Conservation (phyloP, 2,113 vertebrate genomes). For the Eretmochelys imbricata region DNA sequence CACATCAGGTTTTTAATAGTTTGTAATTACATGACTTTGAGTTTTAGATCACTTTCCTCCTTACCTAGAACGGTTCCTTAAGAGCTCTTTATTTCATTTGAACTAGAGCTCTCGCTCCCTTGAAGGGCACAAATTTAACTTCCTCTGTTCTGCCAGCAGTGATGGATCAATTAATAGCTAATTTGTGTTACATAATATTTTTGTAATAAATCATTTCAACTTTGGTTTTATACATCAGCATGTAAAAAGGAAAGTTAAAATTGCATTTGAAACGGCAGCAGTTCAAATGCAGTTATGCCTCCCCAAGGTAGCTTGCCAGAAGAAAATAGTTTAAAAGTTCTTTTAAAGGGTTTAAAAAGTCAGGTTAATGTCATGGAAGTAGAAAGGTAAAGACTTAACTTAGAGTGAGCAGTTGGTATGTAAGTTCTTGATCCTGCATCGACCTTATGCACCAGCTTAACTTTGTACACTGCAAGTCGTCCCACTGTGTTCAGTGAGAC, state of each 20-base stretch:
- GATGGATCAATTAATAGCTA: slow-evolving; percentile 77
- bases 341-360: slow-evolving; percentile 77
- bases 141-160: slow-evolving; percentile 50
- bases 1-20: slow-evolving; percentile 39
- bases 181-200: slow-evolving; percentile 77
- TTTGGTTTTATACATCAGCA: slow-evolving; percentile 45
- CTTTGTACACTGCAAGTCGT: not conserved
- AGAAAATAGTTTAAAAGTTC: slow-evolving; percentile 76
- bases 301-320: slow-evolving; percentile 75
- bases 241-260: slow-evolving; percentile 78
- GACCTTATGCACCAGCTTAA: not conserved
- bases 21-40: slow-evolving; percentile 44
- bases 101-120: slow-evolving; percentile 3
- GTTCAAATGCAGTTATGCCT: slow-evolving; percentile 80
- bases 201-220: slow-evolving; percentile 53
- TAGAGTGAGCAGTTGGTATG: slow-evolving; percentile 18
- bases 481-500: not conserved
- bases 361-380: slow-evolving; percentile 73
- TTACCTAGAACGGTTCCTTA: not conserved
- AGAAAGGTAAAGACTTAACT: slow-evolving; percentile 59
- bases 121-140: slow-evolving; percentile 49
- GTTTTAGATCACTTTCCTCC: slow-evolving; percentile 52
- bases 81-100: slow-evolving; percentile 43
- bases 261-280: slow-evolving; percentile 73
- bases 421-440: not conserved